Evolutionary conservation across 2,797 vertebrate genomes (phyloP).

Genomic region (Petrocephalus schoutedeni): DNA sequence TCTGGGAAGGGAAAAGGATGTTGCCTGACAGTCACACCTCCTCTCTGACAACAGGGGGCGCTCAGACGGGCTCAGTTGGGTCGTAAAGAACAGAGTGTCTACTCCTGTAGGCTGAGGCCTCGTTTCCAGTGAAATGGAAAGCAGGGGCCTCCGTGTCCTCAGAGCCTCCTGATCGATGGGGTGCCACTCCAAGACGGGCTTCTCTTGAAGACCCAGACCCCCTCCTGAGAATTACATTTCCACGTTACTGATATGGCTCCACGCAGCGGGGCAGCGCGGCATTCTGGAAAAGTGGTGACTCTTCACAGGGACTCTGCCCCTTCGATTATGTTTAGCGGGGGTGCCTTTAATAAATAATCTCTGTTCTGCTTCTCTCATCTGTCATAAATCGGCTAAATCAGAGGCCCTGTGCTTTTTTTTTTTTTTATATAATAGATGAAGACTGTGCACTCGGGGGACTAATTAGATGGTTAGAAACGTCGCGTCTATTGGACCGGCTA

Average conservation of each 20-base stretch:
- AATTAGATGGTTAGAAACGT: slow-evolving; percentile 62
- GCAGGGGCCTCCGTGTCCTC: neutral
- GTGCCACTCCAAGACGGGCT: neutral
- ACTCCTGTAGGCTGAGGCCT: neutral
- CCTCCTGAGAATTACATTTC: slow-evolving; percentile 21
- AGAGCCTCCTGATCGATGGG: neutral
- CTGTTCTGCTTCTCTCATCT: slow-evolving; percentile 55
- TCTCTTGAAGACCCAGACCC: neutral
- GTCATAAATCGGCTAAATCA: slow-evolving; percentile 62
- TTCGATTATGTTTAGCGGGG: slow-evolving; percentile 40
- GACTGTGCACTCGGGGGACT: slow-evolving; percentile 52
- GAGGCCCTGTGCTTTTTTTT: slow-evolving; percentile 45
- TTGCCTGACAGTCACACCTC: neutral
- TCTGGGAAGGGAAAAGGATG: neutral
- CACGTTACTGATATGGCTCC: neutral
- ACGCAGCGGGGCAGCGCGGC: neutral
- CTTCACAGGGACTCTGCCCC: slow-evolving; percentile 33
- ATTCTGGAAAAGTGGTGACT: neutral
- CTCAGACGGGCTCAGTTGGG: neutral
- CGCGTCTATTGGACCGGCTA: slow-evolving; percentile 57
- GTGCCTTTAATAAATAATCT: slow-evolving; percentile 57
- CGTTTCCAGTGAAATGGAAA: neutral
- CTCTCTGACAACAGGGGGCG: neutral
- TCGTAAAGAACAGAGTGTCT: neutral
- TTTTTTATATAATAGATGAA: slow-evolving; percentile 59